A percentile compares a stretch with the other conserved stretches of the same genome.
phyloP scores from a whole-genome alignment of 1,140 invertebrate genomes.

The Apolygus lucorum region DNA sequence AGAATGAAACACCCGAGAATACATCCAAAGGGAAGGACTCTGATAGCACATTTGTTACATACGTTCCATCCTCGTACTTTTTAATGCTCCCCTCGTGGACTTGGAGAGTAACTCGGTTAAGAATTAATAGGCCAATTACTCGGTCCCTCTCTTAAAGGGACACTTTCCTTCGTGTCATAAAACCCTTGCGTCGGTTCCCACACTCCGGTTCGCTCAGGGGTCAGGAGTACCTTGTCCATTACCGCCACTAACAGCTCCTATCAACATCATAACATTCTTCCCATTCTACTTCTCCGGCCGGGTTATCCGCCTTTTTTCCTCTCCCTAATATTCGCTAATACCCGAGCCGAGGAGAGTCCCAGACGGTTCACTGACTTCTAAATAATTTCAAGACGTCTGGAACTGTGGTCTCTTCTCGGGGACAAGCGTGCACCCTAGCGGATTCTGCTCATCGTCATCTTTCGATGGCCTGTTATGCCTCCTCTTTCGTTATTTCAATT shows the following conservation, averaged over 20 bases:
- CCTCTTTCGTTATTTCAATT: not conserved
- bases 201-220: not conserved
- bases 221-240: not conserved
- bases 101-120: constrained; percentile 4
- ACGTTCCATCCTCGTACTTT: not conserved
- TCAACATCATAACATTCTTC: constrained; percentile 1
- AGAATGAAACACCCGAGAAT: no score
- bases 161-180: not conserved
- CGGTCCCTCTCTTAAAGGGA: not conserved
- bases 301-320: no score
- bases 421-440: no score
- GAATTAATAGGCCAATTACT: constrained; percentile 13
- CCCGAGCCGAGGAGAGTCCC: not conserved
- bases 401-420: no score
- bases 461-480: not conserved
- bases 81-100: not conserved
- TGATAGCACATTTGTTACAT: constrained; percentile 6
- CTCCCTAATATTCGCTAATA: constrained; percentile 1
- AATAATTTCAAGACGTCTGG: not conserved
- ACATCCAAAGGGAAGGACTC: no score
- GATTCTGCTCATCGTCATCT: not conserved
- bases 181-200: constrained; percentile 3
- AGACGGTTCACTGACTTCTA: not conserved
- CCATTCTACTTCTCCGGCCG: not conserved
- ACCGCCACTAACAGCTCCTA: constrained; percentile 1